Percentiles rank a stretch among this genome's conserved stretches.
These are phyloP conservation scores for Dendrolimus pini DNA, from an alignment of 2,888 invertebrate species.

Conservation along the genomic window DNA sequence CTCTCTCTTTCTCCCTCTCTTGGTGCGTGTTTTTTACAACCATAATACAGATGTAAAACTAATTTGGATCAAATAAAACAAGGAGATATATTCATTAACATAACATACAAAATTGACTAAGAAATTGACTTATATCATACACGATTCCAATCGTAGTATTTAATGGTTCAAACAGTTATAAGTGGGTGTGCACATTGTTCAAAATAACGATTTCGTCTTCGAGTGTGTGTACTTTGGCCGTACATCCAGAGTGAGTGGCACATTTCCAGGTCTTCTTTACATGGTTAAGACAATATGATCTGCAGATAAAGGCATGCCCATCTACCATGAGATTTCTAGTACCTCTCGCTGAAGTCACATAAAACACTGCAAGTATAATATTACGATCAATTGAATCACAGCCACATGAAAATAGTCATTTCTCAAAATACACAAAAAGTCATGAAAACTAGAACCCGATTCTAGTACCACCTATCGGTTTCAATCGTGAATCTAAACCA, in stretches of 20 bases:
- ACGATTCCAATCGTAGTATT: neutral
- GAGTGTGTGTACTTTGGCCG: constrained; percentile 8
- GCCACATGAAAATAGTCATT: constrained; percentile 1
- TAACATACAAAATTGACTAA: no score
- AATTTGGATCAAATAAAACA: no score
- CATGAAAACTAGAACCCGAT: no score
- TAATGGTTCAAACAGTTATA: neutral
- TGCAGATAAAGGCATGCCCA: constrained; percentile 49
- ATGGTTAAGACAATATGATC: constrained; percentile 43
- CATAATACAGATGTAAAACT: no score
- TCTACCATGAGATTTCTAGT: constrained; percentile 43
- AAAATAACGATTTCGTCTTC: constrained; percentile 4
- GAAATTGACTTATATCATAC: no score
- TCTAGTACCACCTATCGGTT: no score
- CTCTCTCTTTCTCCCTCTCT: no score
- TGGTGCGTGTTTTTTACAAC: no score
- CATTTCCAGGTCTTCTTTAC: constrained; percentile 38
- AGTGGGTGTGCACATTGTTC: constrained; percentile 6
- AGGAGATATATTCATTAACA: no score
- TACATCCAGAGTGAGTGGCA: constrained; percentile 10
- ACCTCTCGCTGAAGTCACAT: constrained; percentile 45
- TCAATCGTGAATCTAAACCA: no score
- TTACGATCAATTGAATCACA: constrained; percentile 5
- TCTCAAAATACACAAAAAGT: no score
- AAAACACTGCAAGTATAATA: constrained; percentile 41